Conservation (phyloP, 2,113 vertebrate genomes). For the Centrocercus urophasianus region DNA sequence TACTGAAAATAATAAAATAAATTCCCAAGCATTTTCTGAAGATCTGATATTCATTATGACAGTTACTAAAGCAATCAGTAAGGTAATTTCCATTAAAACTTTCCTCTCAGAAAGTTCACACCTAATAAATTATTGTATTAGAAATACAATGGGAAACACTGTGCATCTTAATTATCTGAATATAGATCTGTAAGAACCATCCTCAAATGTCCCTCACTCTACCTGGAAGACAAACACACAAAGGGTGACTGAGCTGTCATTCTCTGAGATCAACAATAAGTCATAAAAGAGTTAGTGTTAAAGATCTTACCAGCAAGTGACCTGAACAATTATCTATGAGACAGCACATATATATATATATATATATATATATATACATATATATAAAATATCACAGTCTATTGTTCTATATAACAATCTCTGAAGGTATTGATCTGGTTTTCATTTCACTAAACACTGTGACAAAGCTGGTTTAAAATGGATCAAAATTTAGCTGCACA, state of each 20-base stretch:
- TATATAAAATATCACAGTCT: rapidly evolving
- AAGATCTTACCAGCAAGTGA: background rate
- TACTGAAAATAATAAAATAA: background rate
- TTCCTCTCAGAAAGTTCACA: background rate
- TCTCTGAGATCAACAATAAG: background rate
- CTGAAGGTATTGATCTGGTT: background rate
- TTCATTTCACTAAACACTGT: background rate
- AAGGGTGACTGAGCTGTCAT: background rate
- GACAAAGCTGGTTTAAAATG: background rate
- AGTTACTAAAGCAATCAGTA: background rate
- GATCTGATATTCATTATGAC: background rate
- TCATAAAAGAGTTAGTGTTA: background rate
- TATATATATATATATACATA: background rate
- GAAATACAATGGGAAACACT: background rate
- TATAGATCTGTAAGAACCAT: background rate
- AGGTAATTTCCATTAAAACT: background rate
- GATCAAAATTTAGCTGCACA: background rate
- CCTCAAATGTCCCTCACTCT: background rate
- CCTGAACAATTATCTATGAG: background rate
- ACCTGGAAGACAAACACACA: background rate
- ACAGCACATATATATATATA: background rate
- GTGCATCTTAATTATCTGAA: background rate
- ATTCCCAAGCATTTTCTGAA: background rate
- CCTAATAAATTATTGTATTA: background rate
- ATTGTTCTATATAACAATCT: background rate